Evolutionary conservation across 2,113 vertebrate species (phyloP), one percentile per base, ranked within the genome.

Genomic region (Hippocampus zosterae): DNA sequence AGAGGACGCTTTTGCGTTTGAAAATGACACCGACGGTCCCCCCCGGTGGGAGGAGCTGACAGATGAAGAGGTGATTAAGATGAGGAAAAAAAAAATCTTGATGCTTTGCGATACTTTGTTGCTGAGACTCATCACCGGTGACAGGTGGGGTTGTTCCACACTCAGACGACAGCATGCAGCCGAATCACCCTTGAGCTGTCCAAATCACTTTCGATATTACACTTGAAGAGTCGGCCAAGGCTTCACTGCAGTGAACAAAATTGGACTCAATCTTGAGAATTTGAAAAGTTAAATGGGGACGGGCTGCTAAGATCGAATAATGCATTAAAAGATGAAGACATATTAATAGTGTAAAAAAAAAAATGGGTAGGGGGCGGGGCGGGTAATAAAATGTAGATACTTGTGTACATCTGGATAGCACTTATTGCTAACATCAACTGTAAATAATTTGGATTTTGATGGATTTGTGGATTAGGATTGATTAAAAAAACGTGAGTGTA

Each of bases 111-210:
- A 57, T 78, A 81, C 85, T 87, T 69, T 79, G 73, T 55, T 76
- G 72, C 84, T 84, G 88, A 88, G 78, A 65, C 80, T 82, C 87
- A 90, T 91, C 70, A 65, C 72, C 62, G 70, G 70, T 84, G 91
- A 91, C 91, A 90, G 88, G 70, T 68, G 66, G 71, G 77, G 83
- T 83, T 90, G 88, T 85, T 90, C 81, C 78, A 77, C 72, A 76
- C 84, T 85, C 69, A 78, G 77, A 81, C 76, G n/a, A n/a, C n/a
- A 79, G 86, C 85, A 90, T 90, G 84, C 90, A 92, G 88, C 85
- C 78, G 91, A 86, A 92, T 92, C 90, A 88, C 85, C 91, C 86
- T 88, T 71, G 74, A 82, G 84, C 87, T 90, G 89, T 91, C 88
- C 75, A 82, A 83, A 84, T 83, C 82, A 80, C 59, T 89, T 83